A percentile compares a stretch with the other conserved stretches of the same genome.
These are phyloP conservation scores for Zeuzera pyrina DNA, from an alignment of 2,888 invertebrate species.

Conservation along the genomic window DNA sequence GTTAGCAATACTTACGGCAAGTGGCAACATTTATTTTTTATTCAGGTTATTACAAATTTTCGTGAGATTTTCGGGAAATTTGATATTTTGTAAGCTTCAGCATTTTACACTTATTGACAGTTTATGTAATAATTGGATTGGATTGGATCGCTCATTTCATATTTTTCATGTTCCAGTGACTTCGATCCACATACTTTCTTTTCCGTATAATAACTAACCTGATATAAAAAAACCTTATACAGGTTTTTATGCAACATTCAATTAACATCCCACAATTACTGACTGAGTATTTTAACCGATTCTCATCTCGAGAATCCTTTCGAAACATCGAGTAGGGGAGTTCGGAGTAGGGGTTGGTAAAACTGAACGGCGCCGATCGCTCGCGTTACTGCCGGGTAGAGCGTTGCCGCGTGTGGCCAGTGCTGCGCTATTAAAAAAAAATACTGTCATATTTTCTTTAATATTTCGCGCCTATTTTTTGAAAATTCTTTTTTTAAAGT, in stretches of 20 bases:
- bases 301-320: conserved; percentile 55
- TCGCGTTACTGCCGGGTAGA: conserved; percentile 46
- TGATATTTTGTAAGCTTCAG: too few species aligned
- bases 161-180: too few species aligned
- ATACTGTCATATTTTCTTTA: conserved; percentile 10
- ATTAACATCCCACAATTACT: conserved; percentile 39
- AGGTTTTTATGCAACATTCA: conserved; percentile 44
- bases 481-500: conserved; percentile 8
- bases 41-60: too few species aligned
- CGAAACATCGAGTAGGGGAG: conserved; percentile 59
- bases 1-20: too few species aligned
- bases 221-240: conserved; percentile 18
- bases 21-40: too few species aligned
- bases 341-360: conserved; percentile 66
- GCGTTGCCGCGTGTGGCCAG: conserved; percentile 46
- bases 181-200: too few species aligned
- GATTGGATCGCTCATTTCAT: too few species aligned
- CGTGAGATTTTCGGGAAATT: too few species aligned
- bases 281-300: conserved; percentile 30
- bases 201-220: too few species aligned
- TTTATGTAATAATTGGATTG: too few species aligned
- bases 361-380: conserved; percentile 47
- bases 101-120: too few species aligned
- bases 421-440: conserved; percentile 30
- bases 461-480: conserved; percentile 11